Base-by-base conservation (phyloP, 2,888 invertebrate species). In the Seira ritae region DNA sequence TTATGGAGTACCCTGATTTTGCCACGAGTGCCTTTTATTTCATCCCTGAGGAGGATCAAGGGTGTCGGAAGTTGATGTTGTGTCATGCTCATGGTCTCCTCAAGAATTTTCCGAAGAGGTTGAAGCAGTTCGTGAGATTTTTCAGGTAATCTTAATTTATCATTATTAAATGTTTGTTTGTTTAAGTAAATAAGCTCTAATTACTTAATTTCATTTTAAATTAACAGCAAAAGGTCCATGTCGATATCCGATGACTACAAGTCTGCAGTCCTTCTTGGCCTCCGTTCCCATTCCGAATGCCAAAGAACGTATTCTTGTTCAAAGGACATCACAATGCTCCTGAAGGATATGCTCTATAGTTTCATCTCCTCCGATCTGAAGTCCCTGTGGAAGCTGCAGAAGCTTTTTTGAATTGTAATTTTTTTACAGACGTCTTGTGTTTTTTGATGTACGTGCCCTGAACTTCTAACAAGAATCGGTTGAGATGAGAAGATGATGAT, bases 11-110 rank as follows among this genome's bases (percentile, higher is more conserved):
- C 70, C 87, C 85, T 4, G 85, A 84, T 77, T 89, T 86, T 24
- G 10, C 82, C 10, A 69, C 74, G 10, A 85, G 85, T 77, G 75
- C 81, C 20, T 87, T 89, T 65, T 74, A 81, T 0, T 80, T 89
- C 10, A 50, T 87, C 20, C 86, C 87, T 0, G 86, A 87, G 42
- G 71, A 87, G 15, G 83, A 88, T 22, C 67, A 23, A 0, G 42
- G 74, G 1, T 89, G 89, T 71, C 79, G 77, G 19, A 84, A 87
- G 66, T 31, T 89, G 0, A 80, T 89, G 24, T 68, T 84, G 17
- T 89, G 89, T 55, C 89, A 89, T 81, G 83, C 89, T 46, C 89
- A 89, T 83, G 89, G 89, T 20, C 87, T 88, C 50, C 31, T 89
- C 2, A 69, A 69, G 19, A 74, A 80, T 60, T 69, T 88, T 17